These are phyloP conservation scores for Drosophila imparisetae DNA, from an alignment of 2,888 invertebrate genomes.

Conservation along the genomic window DNA sequence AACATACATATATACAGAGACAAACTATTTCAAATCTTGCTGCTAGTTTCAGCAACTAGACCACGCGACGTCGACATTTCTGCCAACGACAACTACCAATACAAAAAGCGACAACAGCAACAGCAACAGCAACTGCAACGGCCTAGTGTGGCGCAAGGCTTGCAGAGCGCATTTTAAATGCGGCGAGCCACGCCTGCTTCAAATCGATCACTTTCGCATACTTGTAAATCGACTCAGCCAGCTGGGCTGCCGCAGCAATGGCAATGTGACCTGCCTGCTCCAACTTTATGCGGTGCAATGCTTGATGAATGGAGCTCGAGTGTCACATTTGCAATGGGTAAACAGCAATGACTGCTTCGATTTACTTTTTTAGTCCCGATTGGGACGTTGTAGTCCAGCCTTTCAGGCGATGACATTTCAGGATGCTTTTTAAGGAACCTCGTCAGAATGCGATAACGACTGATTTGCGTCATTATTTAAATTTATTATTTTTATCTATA, in stretches of 20 bases:
- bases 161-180: slow-evolving; percentile 56
- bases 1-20: slow-evolving; percentile 40
- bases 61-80: slow-evolving; percentile 65
- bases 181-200: slow-evolving; percentile 72
- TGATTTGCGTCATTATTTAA: not conserved
- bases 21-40: slow-evolving; percentile 71
- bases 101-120: slow-evolving; percentile 28
- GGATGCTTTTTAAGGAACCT: slow-evolving; percentile 7
- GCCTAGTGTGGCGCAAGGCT: slow-evolving; percentile 66
- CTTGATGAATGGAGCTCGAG: slow-evolving; percentile 40
- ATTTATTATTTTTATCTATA: not conserved
- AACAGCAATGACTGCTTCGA: slow-evolving; percentile 10
- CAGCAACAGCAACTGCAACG: slow-evolving; percentile 12
- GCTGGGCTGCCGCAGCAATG: slow-evolving; percentile 30
- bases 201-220: slow-evolving; percentile 81
- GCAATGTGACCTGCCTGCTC: slow-evolving; percentile 23
- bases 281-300: slow-evolving; percentile 25
- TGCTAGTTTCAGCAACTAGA: slow-evolving; percentile 71
- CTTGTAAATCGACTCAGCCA: slow-evolving; percentile 57
- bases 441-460: slow-evolving; percentile 21
- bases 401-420: slow-evolving; percentile 9
- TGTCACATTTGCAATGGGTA: slow-evolving; percentile 56
- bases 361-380: slow-evolving; percentile 11
- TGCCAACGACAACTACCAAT: slow-evolving; percentile 43
- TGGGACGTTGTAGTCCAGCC: not conserved